Conservation (phyloP, 1,140 invertebrate genomes). For the Trinorchestia longiramus region DNA sequence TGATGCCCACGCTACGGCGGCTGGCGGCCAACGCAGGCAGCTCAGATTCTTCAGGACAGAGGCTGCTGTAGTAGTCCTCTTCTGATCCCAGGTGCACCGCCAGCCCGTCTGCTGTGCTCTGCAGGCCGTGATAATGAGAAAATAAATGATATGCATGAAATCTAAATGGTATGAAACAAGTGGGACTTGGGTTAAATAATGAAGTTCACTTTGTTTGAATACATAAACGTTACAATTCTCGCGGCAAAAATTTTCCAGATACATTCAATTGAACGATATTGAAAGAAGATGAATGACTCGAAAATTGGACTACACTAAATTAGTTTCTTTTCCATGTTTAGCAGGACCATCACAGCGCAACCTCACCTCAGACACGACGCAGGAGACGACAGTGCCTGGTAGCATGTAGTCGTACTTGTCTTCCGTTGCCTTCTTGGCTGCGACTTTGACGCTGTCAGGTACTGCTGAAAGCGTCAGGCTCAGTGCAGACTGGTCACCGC, state of each 20-base stretch:
- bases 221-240: no score
- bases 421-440: background rate
- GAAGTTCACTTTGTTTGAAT: no score
- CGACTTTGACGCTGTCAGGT: background rate
- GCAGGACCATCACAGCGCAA: background rate
- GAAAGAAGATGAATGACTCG: no score
- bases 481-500: background rate
- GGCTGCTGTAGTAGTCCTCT: conserved; percentile 23
- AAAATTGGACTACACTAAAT: background rate
- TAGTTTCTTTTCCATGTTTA: background rate
- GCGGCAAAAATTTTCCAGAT: no score
- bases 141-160: no score
- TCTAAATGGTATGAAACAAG: no score
- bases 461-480: conserved; percentile 8
- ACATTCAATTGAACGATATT: no score
- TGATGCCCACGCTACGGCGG: background rate
- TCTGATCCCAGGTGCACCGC: conserved; percentile 15
- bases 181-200: no score
- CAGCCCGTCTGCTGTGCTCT: conserved; percentile 14
- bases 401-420: conserved; percentile 29
- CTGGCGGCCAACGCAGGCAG: background rate
- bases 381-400: background rate
- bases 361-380: conserved; percentile 35
- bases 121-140: no score
- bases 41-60: background rate